Base-by-base conservation (phyloP, 2,113 vertebrate species). In the Campylorhamphus procurvoides region DNA sequence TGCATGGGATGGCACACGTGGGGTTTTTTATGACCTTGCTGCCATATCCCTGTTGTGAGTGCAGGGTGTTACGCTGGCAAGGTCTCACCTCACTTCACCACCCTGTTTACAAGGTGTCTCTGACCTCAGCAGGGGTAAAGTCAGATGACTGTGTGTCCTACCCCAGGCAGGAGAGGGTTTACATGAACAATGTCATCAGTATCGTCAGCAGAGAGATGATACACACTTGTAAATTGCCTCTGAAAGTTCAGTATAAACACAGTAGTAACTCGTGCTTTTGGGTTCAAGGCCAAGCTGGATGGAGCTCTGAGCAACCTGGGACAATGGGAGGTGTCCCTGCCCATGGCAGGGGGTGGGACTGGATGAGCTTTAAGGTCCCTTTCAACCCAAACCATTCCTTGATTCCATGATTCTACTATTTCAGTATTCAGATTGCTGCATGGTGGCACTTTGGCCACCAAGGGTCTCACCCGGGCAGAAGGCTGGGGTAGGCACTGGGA, bases 401-500 rank as follows among this genome's bases (percentile, higher is more conserved):
- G 18, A 25, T 52, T 63, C 37, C 12, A 18, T 40, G 37, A 40
- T 28, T 62, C 60, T 19, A 62, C 59, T 19, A 12, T 10, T 18
- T 7, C 6, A 2, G 8, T 0, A 0, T 37, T 29, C 35, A 1
- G 40, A 8, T 4, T 17, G n/a, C 23, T 0, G 3, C 12, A 1
- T 4, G 69, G 40, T 31, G 75, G 18, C 63, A 16, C 25, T 25
- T 3, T 2, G 25, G 75, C 18, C 55, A 39, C 22, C 37, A 2
- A 0, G 0, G 60, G 9, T 3, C 15, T 23, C 49, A 1, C 0
- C 4, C 64, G 6, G 79, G 31, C 24, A 25, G 19, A 14, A 22
- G 11, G 39, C 31, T 15, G 62, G 4, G 4, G 20, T 0, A 3
- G 14, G 8, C 18, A 18, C 12, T 8, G 4, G 6, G 13, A 6